These are phyloP conservation scores for Drosophila sordidula DNA, from an alignment of 2,888 invertebrate species.

Conservation along the genomic window DNA sequence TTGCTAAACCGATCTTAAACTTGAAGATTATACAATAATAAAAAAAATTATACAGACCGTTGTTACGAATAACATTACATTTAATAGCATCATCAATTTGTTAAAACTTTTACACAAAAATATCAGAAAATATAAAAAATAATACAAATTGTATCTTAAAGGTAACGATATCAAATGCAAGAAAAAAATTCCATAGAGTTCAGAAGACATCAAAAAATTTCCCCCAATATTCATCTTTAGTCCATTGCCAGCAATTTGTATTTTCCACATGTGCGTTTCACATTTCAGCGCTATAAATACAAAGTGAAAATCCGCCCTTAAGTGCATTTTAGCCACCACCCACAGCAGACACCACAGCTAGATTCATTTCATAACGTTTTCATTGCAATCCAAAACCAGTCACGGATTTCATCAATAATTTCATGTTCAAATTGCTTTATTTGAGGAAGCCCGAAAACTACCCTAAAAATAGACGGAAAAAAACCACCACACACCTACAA, in stretches of 20 bases:
- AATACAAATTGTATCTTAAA: no score
- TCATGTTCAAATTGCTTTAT: constrained; percentile 49
- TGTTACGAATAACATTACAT: no score
- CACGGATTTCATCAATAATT: constrained; percentile 41
- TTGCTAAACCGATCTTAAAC: no score
- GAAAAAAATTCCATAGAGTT: neutral
- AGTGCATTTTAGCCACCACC: constrained; percentile 41
- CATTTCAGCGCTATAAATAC: constrained; percentile 23
- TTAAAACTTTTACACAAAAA: no score
- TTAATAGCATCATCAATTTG: no score
- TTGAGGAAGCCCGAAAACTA: constrained; percentile 34
- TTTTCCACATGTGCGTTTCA: constrained; percentile 10
- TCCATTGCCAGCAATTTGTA: constrained; percentile 10
- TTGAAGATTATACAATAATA: no score
- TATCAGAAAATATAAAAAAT: neutral
- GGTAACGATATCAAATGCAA: neutral
- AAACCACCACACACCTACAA: constrained; percentile 20
- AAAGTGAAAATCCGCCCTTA: constrained; percentile 40
- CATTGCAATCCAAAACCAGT: constrained; percentile 42
- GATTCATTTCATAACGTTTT: constrained; percentile 13
- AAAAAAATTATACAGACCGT: no score
- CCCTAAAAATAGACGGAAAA: constrained; percentile 10
- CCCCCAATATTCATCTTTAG: neutral
- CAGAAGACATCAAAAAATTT: constrained; percentile 5
- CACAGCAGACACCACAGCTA: constrained; percentile 3